Percentiles rank a stretch among this genome's conserved stretches.
phyloP scores from a whole-genome alignment of 2,113 vertebrate species.

The Scolopax mira region DNA sequence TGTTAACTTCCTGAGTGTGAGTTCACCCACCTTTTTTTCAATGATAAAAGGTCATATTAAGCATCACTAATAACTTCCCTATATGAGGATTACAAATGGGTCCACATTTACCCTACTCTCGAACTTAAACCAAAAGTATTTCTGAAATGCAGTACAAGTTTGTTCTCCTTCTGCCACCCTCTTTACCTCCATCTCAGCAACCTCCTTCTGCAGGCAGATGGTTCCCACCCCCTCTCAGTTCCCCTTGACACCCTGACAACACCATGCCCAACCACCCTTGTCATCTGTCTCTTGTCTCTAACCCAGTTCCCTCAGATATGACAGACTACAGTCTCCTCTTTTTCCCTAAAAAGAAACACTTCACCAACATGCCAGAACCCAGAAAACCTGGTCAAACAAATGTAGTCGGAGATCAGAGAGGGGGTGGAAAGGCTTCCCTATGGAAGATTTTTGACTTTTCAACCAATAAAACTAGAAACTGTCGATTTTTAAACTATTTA shows the following conservation, averaged over 20 bases:
- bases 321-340: constrained; percentile 35
- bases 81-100: background rate
- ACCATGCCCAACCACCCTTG: constrained; percentile 28
- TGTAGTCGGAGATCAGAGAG: background rate
- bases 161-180: constrained; percentile 14
- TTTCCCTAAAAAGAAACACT: constrained; percentile 24
- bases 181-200: constrained; percentile 1
- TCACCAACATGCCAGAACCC: background rate
- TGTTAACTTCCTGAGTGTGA: background rate
- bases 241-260: constrained; percentile 53
- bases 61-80: background rate
- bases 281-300: constrained; percentile 35
- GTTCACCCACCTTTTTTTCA: background rate
- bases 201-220: constrained; percentile 47
- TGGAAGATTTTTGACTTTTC: background rate
- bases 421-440: background rate
- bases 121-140: background rate
- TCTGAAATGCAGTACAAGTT: background rate
- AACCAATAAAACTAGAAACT: background rate
- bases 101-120: background rate
- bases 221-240: constrained; percentile 39
- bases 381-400: background rate
- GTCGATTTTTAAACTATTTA: background rate
- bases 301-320: constrained; percentile 49
- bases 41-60: background rate